Percentiles rank a stretch among this genome's conserved stretches.
phyloP scores from a whole-genome alignment of 1,140 invertebrate genomes.

The Subanguina moxae region DNA sequence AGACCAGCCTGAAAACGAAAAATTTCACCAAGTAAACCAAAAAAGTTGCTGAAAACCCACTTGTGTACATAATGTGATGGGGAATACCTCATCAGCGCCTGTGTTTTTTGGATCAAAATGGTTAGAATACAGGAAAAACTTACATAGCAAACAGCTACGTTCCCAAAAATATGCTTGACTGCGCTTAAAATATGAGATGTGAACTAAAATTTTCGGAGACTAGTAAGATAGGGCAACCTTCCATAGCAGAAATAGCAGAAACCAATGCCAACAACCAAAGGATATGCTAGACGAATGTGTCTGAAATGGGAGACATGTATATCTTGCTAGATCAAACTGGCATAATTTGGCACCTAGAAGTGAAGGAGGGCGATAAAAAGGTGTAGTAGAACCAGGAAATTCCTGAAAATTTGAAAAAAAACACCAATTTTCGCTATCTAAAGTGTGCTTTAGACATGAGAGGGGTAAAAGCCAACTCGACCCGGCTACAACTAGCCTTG shows the following conservation, averaged over 20 bases:
- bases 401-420: constrained; percentile 50
- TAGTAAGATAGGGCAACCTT: constrained; percentile 65
- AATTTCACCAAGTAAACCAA: neutral
- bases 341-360: constrained; percentile 56
- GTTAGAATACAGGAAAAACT: constrained; percentile 4
- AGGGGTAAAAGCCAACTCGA: no score
- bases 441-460: no score
- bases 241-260: constrained; percentile 83
- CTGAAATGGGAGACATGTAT: no score
- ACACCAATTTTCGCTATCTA: no score
- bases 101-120: neutral
- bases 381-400: constrained; percentile 72
- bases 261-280: constrained; percentile 71
- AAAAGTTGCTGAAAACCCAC: constrained; percentile 64
- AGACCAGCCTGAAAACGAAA: constrained; percentile 64
- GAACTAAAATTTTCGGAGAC: neutral
- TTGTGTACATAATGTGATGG: constrained; percentile 27
- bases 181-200: constrained; percentile 22
- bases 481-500: no score
- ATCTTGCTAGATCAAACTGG: no score
- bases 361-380: constrained; percentile 69
- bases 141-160: constrained; percentile 29
- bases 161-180: constrained; percentile 38
- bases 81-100: constrained; percentile 20
- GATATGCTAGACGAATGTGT: constrained; percentile 68